phyloP scores from a whole-genome alignment of 2,888 invertebrate genomes.

The Itoplectis maculator region DNA sequence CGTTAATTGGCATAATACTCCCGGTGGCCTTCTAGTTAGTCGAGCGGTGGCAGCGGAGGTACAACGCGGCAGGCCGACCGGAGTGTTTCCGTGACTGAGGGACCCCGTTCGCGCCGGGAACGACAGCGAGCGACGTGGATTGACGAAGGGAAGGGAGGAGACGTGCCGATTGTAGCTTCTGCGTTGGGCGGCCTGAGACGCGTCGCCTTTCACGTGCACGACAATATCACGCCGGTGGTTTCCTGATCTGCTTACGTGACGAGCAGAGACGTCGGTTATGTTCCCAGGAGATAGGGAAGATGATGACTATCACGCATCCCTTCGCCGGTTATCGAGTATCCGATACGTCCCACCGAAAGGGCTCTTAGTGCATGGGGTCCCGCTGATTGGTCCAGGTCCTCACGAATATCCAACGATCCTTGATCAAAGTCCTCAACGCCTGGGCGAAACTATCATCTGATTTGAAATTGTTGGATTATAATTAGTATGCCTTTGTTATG shows the following conservation, averaged over 20 bases:
- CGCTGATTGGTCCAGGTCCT: not conserved
- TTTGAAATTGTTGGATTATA: not conserved
- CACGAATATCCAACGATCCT: not conserved
- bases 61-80: not conserved
- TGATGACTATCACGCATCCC: conserved; percentile 8
- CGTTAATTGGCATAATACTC: conserved; percentile 80
- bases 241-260: conserved; percentile 68
- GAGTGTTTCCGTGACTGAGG: conserved; percentile 44
- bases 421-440: conserved; percentile 29
- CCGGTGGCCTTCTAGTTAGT: conserved; percentile 73
- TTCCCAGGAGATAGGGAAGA: not conserved
- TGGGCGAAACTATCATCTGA: conserved; percentile 18
- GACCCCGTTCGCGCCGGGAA: conserved; percentile 3
- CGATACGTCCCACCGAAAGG: not conserved
- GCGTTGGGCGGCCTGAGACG: not conserved
- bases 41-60: conserved; percentile 51
- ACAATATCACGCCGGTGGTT: conserved; percentile 56
- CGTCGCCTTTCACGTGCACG: conserved; percentile 17
- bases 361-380: not conserved
- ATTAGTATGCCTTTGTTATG: too few relatives aligned
- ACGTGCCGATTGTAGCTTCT: not conserved
- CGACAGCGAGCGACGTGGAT: conserved; percentile 37
- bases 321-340: conserved; percentile 14
- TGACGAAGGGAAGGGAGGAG: conserved; percentile 24
- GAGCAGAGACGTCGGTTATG: conserved; percentile 31